Evolutionary conservation across 1,140 invertebrate species (phyloP), one percentile per base, ranked within the genome.

Genomic region (Coelopa frigida): DNA sequence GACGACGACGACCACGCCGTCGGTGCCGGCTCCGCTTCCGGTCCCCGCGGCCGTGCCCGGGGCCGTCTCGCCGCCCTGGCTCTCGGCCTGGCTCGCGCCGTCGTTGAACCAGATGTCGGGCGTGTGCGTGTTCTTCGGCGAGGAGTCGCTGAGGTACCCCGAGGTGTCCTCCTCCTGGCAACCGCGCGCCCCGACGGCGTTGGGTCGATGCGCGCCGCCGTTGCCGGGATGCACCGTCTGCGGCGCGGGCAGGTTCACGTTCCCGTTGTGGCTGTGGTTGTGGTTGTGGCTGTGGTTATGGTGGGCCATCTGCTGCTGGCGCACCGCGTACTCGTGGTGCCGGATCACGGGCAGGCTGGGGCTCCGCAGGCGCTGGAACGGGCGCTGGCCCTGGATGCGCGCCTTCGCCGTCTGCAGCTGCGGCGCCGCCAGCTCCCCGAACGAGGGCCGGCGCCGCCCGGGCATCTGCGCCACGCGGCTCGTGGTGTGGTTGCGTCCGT

Each of bases 81-180:
- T 68, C 48, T 58, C 59, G 47, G 59, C 60, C 45, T 63, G 59
- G 22, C 63, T 66, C 17, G 57, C 63, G 4, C 53, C 59, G 42
- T 68, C 61, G 54, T 63, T 64, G 44, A 52, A 64, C 62, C 65
- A 68, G 54, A 68, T 66, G 46, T 68, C 62, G 7, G 61, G 65
- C 4, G 61, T 68, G 44, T 68, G 61, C 40, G 54, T 52, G 35
- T 68, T 65, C 49, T 72, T 77, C 17, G 73, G 69, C 27, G 75
- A 79, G 51, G 75, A 79, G 51, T 82, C 80, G 55, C 80, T 82
- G 15, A 76, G 76, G 58, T 82, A 82, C 26, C 80, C 80, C 37
- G 80, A 82, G 48, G 80, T 82, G 46, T 82, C 80, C 46, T 77
- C 75, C 43, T 78, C 79, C 51, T 78, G 73, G 55, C 61, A 65